phyloP scores from a whole-genome alignment of 2,113 vertebrate genomes.

The Laterallus jamaicensis region DNA sequence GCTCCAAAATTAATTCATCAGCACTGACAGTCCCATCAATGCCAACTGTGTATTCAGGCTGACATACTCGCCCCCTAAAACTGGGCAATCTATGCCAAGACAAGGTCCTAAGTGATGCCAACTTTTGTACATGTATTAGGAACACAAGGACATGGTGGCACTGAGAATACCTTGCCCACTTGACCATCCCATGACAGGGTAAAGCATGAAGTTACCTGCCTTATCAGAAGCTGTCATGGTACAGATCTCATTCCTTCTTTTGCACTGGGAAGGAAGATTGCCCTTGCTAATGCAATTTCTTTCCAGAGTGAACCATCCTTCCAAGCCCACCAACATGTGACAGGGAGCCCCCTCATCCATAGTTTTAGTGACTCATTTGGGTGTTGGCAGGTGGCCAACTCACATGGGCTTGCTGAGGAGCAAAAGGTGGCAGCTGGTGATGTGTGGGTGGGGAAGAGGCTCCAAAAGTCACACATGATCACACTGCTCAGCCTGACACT shows the following conservation, averaged over 20 bases:
- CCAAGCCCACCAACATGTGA: fast-evolving
- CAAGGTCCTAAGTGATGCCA: not conserved
- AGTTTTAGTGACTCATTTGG: not conserved
- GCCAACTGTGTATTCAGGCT: not conserved
- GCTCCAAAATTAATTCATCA: not conserved
- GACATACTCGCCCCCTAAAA: not conserved
- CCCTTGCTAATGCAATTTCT: not conserved
- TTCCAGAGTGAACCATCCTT: not conserved
- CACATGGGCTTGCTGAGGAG: not conserved
- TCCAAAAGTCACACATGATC: not conserved
- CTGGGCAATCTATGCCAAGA: not conserved
- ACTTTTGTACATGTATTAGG: not conserved
- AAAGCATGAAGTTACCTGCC: not conserved
- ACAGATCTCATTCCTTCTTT: not conserved
- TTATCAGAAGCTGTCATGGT: not conserved
- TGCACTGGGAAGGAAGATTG: fast-evolving
- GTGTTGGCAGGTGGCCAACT: not conserved
- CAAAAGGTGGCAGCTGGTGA: not conserved
- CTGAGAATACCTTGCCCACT: not conserved
- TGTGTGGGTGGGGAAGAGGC: not conserved
- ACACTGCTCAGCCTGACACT: not conserved
- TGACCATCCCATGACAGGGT: not conserved
- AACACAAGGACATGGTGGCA: not conserved
- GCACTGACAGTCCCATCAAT: not conserved
- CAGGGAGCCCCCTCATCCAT: fast-evolving